Evolutionary conservation across 2,888 invertebrate genomes (phyloP).

Genomic region (Calameuta filiformis): DNA sequence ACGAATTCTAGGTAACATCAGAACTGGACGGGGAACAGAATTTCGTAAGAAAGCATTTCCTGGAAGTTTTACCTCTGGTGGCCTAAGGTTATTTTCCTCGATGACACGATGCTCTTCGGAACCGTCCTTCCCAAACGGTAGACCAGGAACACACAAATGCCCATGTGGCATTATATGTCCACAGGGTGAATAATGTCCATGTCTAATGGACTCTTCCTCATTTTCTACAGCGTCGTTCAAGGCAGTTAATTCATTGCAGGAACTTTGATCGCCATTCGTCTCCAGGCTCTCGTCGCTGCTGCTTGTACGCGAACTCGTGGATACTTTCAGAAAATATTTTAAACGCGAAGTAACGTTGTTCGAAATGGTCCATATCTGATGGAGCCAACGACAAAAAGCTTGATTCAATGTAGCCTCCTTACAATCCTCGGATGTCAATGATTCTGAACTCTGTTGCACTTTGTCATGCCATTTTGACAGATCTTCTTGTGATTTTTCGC

Average conservation of each 20-base stretch:
- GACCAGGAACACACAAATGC: not conserved
- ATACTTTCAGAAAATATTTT: not conserved
- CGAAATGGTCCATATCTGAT: conserved; percentile 1
- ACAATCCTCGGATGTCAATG: not conserved
- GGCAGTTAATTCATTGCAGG: not conserved
- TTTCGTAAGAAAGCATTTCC: not conserved
- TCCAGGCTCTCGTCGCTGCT: not conserved
- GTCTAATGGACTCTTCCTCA: not conserved
- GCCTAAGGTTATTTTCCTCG: not conserved
- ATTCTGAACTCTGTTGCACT: not conserved
- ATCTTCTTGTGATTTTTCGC: not conserved
- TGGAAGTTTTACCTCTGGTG: not conserved
- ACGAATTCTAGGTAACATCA: conserved; percentile 27
- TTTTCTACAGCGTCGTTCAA: not conserved
- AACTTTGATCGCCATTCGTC: conserved; percentile 15
- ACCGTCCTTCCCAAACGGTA: not conserved
- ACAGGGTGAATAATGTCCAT: conserved; percentile 17
- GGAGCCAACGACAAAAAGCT: not conserved
- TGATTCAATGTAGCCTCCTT: not conserved
- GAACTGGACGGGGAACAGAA: conserved; percentile 13
- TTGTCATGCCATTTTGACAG: not conserved
- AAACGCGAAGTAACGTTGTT: not conserved
- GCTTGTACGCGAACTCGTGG: not conserved
- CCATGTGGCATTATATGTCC: conserved; percentile 23
- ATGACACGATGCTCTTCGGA: not conserved